phyloP scores from a whole-genome alignment of 1,140 invertebrate species.

The Hirudo medicinalis region DNA sequence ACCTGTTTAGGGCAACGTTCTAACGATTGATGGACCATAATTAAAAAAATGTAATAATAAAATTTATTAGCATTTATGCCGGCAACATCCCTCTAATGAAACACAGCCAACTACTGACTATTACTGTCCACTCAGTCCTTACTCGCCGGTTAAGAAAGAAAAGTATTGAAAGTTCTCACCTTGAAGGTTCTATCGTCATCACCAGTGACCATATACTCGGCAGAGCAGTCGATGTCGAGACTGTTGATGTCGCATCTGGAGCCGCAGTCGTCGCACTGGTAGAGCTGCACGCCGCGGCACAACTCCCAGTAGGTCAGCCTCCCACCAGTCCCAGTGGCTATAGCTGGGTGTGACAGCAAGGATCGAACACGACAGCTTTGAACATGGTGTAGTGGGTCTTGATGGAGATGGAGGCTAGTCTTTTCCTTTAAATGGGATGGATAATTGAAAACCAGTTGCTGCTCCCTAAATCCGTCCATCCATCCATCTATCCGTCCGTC shows the following conservation, averaged over 20 bases:
- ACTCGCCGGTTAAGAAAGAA: neutral
- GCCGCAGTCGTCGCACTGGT: conserved; percentile 67
- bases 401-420: neutral
- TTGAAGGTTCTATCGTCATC: conserved; percentile 74
- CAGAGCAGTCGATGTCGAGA: conserved; percentile 58
- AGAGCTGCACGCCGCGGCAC: conserved; percentile 57
- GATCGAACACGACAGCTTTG: conserved; percentile 51
- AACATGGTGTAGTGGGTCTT: neutral
- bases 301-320: conserved; percentile 79
- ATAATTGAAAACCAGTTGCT: neutral
- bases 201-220: conserved; percentile 65
- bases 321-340: conserved; percentile 72
- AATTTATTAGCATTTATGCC: neutral
- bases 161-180: conserved; percentile 38
- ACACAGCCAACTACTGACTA: neutral
- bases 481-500: too few relatives aligned
- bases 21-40: conserved; percentile 12
- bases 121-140: neutral
- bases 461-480: neutral
- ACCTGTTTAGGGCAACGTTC: conserved; percentile 42
- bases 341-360: conserved; percentile 62
- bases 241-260: conserved; percentile 59
- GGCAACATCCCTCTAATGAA: neutral
- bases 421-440: neutral
- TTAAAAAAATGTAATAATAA: too few relatives aligned